A percentile compares a stretch with the other conserved stretches of the same genome.
Evolutionary conservation across 2,113 vertebrate genomes (phyloP).

Genomic region (Chamaea fasciata): DNA sequence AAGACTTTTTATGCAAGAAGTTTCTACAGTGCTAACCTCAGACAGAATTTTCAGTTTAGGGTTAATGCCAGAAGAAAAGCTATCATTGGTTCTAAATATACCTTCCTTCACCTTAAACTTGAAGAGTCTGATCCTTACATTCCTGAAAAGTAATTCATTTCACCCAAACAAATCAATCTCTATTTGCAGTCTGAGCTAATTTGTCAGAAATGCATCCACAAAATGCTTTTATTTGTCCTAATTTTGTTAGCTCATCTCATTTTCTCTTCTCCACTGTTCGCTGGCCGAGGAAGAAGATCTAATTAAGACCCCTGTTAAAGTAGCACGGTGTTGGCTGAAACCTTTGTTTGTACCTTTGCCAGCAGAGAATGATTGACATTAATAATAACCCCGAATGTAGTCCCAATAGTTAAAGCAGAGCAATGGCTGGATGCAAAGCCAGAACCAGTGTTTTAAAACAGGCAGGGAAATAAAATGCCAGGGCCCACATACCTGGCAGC

Average conservation of each 20-base stretch:
- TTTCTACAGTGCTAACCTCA: neutral
- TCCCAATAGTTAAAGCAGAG: neutral
- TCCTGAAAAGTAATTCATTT: conserved; percentile 5
- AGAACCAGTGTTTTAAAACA: conserved; percentile 21
- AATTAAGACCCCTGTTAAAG: conserved; percentile 56
- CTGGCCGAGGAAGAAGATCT: conserved; percentile 49
- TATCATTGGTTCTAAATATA: neutral
- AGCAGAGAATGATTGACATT: conserved; percentile 43
- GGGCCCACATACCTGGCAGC: conserved; percentile 33
- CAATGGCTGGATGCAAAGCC: neutral
- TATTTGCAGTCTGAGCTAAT: conserved; percentile 51
- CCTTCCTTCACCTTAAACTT: neutral
- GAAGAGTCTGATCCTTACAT: neutral
- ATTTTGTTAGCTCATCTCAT: conserved; percentile 47
- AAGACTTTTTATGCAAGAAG: neutral
- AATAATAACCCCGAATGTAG: conserved; percentile 11
- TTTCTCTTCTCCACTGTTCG: conserved; percentile 33
- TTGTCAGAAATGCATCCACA: conserved; percentile 49
- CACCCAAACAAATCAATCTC: conserved; percentile 50
- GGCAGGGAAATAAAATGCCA: neutral
- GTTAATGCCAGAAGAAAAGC: neutral
- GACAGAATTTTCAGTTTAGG: neutral
- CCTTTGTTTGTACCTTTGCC: conserved; percentile 12
- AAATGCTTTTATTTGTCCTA: conserved; percentile 54
- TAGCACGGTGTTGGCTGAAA: neutral